Base-by-base conservation (phyloP, 2,888 invertebrate species). In the Drosophila putrida region DNA sequence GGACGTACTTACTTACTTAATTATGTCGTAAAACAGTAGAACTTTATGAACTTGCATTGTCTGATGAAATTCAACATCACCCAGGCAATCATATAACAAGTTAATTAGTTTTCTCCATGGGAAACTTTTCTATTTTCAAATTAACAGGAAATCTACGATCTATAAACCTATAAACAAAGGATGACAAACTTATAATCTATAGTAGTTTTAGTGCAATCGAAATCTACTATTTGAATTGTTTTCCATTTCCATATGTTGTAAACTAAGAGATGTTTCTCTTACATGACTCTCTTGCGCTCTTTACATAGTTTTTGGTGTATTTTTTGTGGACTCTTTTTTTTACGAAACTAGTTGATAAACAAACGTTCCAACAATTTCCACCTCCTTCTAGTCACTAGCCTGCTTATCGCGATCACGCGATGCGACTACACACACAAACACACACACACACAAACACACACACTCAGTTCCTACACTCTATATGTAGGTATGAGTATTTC, bases 361-460 rank as follows among this genome's bases (percentile, higher is more conserved):
- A 75, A 60, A 59, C 53, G 36, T 43, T 53, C 31, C 20, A 6
- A 27, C 2, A 13, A 44, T 55, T n/a, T 51, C 28, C 58, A 20
- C 44, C 70, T 41, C 33, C 68, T 28, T 36, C 31, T 15, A 10
- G 11, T 41, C 58, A 13, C 33, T 54, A 25, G 10, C 11, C 41
- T 47, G 62, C 58, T 62, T 78, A 71, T 78, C 78, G 60, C 63
- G 76, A 75, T 75, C 75, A 78, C 74, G 68, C 71, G 74, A 77
- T 77, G 62, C 20, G 41, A 38, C 44, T 13, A 43, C 39, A 31
- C 27, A 15, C 57, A 49, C 38, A 51, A 27, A 13, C 49, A 43
- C 38, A 41, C 43, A 28, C 27, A 39, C 33, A 31, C n/a, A 27
- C 27, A 8, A 8, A 39, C 15, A 28, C 20, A 20, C 20, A 20